phyloP scores from a whole-genome alignment of 2,888 invertebrate genomes.

The Rhamphomyia laevipes region DNA sequence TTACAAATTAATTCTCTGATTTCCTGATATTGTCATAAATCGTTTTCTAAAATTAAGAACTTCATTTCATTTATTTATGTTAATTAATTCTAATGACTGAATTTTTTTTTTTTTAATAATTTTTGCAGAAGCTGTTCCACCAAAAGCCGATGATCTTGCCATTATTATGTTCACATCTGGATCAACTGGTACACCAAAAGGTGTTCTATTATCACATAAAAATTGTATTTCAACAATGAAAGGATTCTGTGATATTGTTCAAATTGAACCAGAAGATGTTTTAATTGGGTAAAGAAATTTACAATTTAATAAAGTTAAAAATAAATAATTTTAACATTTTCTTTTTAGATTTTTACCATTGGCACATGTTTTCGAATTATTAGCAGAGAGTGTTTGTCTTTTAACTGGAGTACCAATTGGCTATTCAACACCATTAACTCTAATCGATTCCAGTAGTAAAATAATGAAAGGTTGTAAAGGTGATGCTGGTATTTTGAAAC shows the following conservation, averaged over 20 bases:
- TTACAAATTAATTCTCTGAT: too few species aligned
- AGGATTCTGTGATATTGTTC: constrained; percentile 67
- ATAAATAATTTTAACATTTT: neutral
- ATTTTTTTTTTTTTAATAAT: constrained; percentile 8
- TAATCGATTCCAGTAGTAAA: constrained; percentile 87
- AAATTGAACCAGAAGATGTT: constrained; percentile 60
- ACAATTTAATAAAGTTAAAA: neutral
- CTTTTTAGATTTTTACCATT: constrained; percentile 70
- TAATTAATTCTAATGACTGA: neutral
- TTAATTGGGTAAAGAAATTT: constrained; percentile 52
- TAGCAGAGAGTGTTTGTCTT: constrained; percentile 79
- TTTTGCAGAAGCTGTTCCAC: constrained; percentile 46
- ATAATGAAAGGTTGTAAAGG: constrained; percentile 91
- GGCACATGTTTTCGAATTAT: constrained; percentile 92
- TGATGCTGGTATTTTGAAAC: constrained; percentile 80
- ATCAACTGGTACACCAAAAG: constrained; percentile 91
- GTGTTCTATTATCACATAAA: constrained; percentile 69
- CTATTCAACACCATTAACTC: constrained; percentile 90
- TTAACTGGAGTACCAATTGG: constrained; percentile 85
- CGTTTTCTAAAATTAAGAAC: too few species aligned
- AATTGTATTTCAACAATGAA: constrained; percentile 72
- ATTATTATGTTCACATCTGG: constrained; percentile 99
- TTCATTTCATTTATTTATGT: neutral
- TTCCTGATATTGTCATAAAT: too few species aligned
- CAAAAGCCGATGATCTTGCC: constrained; percentile 67